phyloP scores from a whole-genome alignment of 2,888 invertebrate species.

The Hipparchia semele region DNA sequence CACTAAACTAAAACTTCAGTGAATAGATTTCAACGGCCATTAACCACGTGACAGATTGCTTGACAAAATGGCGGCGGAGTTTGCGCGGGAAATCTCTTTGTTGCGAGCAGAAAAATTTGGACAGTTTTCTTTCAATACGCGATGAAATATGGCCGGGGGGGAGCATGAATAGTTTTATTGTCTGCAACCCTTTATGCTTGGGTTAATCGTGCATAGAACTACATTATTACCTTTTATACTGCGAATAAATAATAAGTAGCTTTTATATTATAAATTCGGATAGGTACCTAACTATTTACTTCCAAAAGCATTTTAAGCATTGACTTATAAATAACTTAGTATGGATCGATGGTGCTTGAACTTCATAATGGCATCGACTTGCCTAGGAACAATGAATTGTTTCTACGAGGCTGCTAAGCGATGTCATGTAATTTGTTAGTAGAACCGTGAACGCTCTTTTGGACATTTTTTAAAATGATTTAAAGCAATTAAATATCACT shows the following conservation, averaged over 20 bases:
- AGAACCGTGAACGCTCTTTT: too few species aligned
- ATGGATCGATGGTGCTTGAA: too few species aligned
- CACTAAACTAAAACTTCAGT: constrained; percentile 36
- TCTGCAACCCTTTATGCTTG: constrained; percentile 63
- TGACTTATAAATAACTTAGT: too few species aligned
- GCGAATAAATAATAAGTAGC: too few species aligned
- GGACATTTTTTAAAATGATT: too few species aligned
- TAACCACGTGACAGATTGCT: constrained; percentile 84
- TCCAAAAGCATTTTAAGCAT: too few species aligned
- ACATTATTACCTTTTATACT: constrained; percentile 16
- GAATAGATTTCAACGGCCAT: constrained; percentile 84
- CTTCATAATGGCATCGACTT: too few species aligned
- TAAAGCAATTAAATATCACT: too few species aligned
- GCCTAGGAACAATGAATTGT: too few species aligned
- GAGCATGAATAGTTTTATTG: constrained; percentile 62
- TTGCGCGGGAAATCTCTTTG: constrained; percentile 68
- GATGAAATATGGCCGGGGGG: constrained; percentile 62
- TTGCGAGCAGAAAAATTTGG: constrained; percentile 63
- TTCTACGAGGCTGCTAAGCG: too few species aligned
- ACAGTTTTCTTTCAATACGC: constrained; percentile 71
- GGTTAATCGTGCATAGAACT: constrained; percentile 34
- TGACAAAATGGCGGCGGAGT: constrained; percentile 68
- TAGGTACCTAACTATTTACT: constrained; percentile 9
- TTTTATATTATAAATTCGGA: constrained; percentile 19
- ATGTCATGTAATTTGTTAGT: too few species aligned